These are phyloP conservation scores for Pinna nobilis DNA, from an alignment of 1,140 invertebrate species.

Conservation along the genomic window DNA sequence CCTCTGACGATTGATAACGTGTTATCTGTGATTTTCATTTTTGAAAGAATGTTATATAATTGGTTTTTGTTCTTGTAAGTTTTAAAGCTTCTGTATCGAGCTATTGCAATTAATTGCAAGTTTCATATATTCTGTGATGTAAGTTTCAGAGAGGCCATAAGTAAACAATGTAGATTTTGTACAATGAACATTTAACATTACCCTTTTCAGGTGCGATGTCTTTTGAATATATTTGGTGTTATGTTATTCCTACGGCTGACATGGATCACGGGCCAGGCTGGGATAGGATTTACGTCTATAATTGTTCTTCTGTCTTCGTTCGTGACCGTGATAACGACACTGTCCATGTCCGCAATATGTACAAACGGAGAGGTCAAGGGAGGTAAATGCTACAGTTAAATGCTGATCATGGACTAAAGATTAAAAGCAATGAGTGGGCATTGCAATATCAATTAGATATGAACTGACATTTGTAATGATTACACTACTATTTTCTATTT, in stretches of 20 bases:
- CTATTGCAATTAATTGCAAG: not conserved
- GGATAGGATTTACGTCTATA: conserved; percentile 78
- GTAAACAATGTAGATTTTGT: not conserved
- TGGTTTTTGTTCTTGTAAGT: not conserved
- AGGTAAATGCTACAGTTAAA: conserved; percentile 78
- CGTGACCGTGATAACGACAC: conserved; percentile 94
- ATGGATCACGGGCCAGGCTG: conserved; percentile 81
- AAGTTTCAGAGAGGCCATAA: not conserved
- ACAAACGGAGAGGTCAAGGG: conserved; percentile 99
- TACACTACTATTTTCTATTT: not conserved
- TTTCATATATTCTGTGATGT: not conserved
- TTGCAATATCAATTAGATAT: not conserved
- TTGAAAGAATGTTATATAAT: not conserved
- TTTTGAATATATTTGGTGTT: conserved; percentile 83
- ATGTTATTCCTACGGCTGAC: conserved; percentile 80
- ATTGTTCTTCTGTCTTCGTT: conserved; percentile 92
- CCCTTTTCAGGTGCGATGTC: conserved; percentile 78
- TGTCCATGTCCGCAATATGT: conserved; percentile 97
- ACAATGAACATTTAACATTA: not conserved
- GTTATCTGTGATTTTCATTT: not conserved
- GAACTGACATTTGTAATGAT: not conserved
- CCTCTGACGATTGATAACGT: no score
- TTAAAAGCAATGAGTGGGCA: not conserved
- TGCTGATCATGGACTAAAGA: not conserved
- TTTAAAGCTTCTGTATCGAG: not conserved